Conservation (phyloP, 2,888 invertebrate genomes). For the Plagodis pulveraria region DNA sequence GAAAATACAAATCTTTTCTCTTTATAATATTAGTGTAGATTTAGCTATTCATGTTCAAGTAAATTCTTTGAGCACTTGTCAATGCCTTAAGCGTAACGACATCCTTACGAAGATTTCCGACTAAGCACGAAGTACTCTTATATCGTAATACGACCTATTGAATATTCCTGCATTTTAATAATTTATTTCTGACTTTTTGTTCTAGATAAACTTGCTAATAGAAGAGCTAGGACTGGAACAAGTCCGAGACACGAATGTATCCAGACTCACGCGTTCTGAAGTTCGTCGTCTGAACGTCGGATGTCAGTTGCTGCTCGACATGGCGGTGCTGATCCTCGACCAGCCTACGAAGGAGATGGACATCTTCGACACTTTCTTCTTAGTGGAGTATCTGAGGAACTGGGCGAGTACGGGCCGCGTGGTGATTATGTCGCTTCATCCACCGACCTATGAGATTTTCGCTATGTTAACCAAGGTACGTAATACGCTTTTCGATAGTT, state of each 20-base stretch:
- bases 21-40: no score
- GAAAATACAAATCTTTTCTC: no score
- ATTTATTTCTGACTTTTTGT: conserved; percentile 26
- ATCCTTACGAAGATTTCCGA: no score
- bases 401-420: conserved; percentile 94
- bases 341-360: conserved; percentile 96
- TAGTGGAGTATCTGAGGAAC: conserved; percentile 96
- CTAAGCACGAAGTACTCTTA: neutral
- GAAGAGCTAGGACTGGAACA: conserved; percentile 96
- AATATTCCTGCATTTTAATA: no score
- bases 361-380: conserved; percentile 97
- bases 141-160: neutral
- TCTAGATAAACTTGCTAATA: conserved; percentile 93
- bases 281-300: conserved; percentile 94
- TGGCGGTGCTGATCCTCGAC: conserved; percentile 94
- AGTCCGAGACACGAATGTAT: conserved; percentile 94
- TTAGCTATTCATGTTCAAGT: no score
- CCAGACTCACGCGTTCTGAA: conserved; percentile 94
- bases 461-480: conserved; percentile 93
- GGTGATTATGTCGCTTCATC: conserved; percentile 95
- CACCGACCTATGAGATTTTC: conserved; percentile 97
- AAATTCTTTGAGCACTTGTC: no score
- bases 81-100: no score
- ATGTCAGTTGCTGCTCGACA: conserved; percentile 93
- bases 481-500: neutral